Evolutionary conservation across 2,113 vertebrate genomes (phyloP).

Genomic region (Perognathus longimembris): DNA sequence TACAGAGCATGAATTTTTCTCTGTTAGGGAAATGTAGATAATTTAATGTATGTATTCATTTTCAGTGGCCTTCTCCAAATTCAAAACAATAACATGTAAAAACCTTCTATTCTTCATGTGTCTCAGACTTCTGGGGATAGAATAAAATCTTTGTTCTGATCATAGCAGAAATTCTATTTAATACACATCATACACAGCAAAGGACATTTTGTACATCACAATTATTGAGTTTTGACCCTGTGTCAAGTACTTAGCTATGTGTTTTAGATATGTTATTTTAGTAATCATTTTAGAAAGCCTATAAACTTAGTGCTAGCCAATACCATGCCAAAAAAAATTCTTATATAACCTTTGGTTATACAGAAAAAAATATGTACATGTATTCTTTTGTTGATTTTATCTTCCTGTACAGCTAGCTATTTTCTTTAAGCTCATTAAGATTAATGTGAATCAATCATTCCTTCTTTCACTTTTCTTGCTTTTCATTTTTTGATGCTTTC

Average conservation of each 20-base stretch:
- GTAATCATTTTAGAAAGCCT: not conserved
- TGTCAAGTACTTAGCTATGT: not conserved
- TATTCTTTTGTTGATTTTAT: not conserved
- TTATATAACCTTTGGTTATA: not conserved
- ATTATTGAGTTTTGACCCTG: not conserved
- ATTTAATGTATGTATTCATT: not conserved
- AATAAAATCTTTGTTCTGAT: not conserved
- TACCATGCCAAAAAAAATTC: not conserved
- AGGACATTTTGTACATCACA: not conserved
- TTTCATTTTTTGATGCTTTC: no score
- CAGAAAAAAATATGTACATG: not conserved
- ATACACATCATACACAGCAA: not conserved
- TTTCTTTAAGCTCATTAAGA: not conserved
- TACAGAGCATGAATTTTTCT: not conserved
- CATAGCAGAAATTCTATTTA: not conserved
- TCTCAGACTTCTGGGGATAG: not conserved
- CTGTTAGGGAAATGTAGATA: not conserved
- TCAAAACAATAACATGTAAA: not conserved
- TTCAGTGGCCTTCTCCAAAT: not conserved
- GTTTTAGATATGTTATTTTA: not conserved
- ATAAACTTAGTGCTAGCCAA: no score
- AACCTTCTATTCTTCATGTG: not conserved
- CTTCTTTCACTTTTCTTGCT: no score
- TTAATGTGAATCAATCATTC: not conserved
- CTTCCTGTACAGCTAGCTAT: not conserved